Evolutionary conservation across 1,140 invertebrate species (phyloP), one percentile per base, ranked within the genome.

Genomic region (Dryas iulia): DNA sequence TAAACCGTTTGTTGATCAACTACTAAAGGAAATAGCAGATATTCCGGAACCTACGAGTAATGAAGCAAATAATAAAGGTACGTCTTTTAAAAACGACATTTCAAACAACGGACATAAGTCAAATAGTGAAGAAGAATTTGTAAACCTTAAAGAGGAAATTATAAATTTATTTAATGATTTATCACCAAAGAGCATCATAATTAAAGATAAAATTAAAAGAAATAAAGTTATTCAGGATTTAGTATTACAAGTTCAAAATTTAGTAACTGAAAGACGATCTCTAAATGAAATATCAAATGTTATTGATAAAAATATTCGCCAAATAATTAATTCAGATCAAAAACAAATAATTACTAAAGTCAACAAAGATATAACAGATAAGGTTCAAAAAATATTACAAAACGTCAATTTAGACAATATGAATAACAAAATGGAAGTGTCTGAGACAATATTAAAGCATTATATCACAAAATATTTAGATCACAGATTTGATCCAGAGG

Each of bases 381-480:
- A 18, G 2, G 35, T 12, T 14, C 6, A 47, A 18, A 14, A 47
- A 14, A 7, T 47, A 18, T 18, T 47, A 47, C 14, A 47, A 18
- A 47, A 47, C 21, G 21, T 10, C 8, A n/a, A 8, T 21, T 47
- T 21, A 21, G 39, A 21, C 14, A 21, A 10, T 21, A 18, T 8
- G 8, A 7, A 18, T 10, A 47, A 21, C 39, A 47, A 47, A 6
- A 18, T 39, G n/a, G 14, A 47, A 47, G 39, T 2, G 21, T 39
- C 62, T 23, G 74, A 82, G 54, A 63, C 60, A 10, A 72, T 67
- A 12, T 60, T 83, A 18, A 72, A 73, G 62, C 66, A 78, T 26
- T 78, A 83, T 26, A 72, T 85, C 24, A 14, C 52, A 10, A 81
- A 78, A 67, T 81, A 62, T 53, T 72, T 83, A 47, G 71, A 82